Conservation (phyloP, 2,888 invertebrate genomes). For the Tineola bisselliella region DNA sequence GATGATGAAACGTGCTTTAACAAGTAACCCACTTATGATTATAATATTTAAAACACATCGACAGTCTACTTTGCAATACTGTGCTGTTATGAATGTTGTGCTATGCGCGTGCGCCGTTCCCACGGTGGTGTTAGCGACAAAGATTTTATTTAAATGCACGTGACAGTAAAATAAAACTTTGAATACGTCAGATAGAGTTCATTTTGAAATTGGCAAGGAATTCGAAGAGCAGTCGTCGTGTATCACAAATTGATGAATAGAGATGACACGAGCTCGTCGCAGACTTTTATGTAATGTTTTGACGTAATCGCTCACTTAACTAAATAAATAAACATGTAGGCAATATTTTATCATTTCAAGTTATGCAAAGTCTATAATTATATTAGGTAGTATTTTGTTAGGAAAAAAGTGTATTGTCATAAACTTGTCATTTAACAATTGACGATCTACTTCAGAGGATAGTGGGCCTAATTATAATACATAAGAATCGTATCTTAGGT, state of each 20-base stretch:
- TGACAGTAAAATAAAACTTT: background rate
- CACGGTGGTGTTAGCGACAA: background rate
- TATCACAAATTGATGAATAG: conserved; percentile 8
- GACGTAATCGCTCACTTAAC: background rate
- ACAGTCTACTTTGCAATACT: conserved; percentile 15
- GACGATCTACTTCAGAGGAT: no score
- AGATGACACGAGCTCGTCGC: background rate
- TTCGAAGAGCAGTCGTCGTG: background rate
- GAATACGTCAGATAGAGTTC: background rate
- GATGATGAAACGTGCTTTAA: conserved; percentile 22
- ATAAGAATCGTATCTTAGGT: background rate
- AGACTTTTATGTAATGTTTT: conserved; percentile 1
- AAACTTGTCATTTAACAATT: no score
- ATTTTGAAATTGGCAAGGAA: background rate
- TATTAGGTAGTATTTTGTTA: no score
- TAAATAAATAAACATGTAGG: background rate
- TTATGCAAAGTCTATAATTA: background rate
- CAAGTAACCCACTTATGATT: conserved; percentile 25
- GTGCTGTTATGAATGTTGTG: background rate
- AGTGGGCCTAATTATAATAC: no score
- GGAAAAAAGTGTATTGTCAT: no score
- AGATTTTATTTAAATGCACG: background rate
- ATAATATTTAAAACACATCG: conserved; percentile 23
- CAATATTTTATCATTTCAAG: background rate
- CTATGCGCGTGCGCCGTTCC: conserved; percentile 1